These are phyloP conservation scores for Deroplatys truncata DNA, from an alignment of 2,888 invertebrate species.

Conservation along the genomic window DNA sequence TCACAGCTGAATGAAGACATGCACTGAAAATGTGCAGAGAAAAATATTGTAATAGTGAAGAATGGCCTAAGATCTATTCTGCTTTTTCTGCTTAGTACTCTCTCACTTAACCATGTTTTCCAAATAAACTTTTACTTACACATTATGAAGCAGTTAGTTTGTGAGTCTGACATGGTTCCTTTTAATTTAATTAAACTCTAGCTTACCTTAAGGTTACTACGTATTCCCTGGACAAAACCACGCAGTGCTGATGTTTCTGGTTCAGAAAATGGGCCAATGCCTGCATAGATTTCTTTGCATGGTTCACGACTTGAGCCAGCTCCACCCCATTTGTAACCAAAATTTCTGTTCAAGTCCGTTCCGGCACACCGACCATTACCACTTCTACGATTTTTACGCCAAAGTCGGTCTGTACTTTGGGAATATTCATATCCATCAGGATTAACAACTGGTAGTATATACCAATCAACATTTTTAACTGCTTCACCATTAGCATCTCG, in stretches of 20 bases:
- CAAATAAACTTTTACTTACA: too few species aligned
- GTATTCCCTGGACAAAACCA: conserved; percentile 45
- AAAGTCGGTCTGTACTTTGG: conserved; percentile 60
- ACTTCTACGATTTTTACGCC: conserved; percentile 69
- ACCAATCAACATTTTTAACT: conserved; percentile 55
- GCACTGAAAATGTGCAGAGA: too few species aligned
- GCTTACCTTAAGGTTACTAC: conserved; percentile 37
- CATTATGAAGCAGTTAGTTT: too few species aligned
- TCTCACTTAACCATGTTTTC: too few species aligned
- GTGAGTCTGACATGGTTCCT: too few species aligned
- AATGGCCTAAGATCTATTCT: too few species aligned
- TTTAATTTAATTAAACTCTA: neutral
- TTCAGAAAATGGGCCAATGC: conserved; percentile 77
- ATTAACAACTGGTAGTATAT: conserved; percentile 69
- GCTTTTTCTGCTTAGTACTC: too few species aligned
- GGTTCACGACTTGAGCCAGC: conserved; percentile 79
- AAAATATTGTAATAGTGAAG: too few species aligned
- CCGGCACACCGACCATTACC: conserved; percentile 61
- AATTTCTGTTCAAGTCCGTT: conserved; percentile 82
- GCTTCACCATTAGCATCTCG: conserved; percentile 59
- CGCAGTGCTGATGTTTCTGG: conserved; percentile 71
- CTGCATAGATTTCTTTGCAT: conserved; percentile 78
- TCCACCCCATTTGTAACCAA: conserved; percentile 83
- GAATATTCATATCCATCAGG: conserved; percentile 88
- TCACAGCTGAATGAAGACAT: too few species aligned